Conservation (phyloP, 2,113 vertebrate species). For the Oncorhynchus gorbuscha region DNA sequence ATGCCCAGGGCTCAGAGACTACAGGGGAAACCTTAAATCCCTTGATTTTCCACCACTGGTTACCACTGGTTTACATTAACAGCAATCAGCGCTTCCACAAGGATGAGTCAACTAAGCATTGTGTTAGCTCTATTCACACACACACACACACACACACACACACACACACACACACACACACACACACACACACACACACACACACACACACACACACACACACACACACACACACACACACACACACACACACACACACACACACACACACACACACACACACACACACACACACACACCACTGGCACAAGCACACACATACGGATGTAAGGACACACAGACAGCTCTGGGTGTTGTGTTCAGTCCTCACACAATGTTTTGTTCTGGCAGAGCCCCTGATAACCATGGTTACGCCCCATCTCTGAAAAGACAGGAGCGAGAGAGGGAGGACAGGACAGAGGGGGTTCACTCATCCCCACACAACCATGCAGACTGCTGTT, state of each 20-base stretch:
- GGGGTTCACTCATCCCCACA: slow-evolving; percentile 32
- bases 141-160: not conserved
- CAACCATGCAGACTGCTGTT: slow-evolving; percentile 28
- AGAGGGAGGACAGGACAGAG: slow-evolving; percentile 17
- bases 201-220: not conserved
- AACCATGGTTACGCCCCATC: slow-evolving; percentile 53
- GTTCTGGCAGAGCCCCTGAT: slow-evolving; percentile 37
- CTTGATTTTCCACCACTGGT: slow-evolving; percentile 22
- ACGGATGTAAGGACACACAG: slow-evolving; percentile 8
- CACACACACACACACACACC: not conserved
- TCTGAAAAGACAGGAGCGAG: slow-evolving; percentile 30
- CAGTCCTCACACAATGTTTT: slow-evolving; percentile 14
- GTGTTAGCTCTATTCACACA: not conserved
- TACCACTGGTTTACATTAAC: slow-evolving; percentile 38
- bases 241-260: not conserved
- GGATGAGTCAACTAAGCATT: slow-evolving; percentile 55
- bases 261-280: slow-evolving; percentile 14
- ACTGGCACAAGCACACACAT: not conserved
- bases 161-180: too few species aligned
- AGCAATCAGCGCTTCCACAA: slow-evolving; percentile 34
- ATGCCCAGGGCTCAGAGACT: slow-evolving; percentile 13
- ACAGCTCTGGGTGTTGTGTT: slow-evolving; percentile 6
- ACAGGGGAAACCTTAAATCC: slow-evolving; percentile 6
- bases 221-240: too few species aligned
- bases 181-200: not conserved